Base-by-base conservation (phyloP, 2,113 vertebrate species). In the Corythornis vintsioides region DNA sequence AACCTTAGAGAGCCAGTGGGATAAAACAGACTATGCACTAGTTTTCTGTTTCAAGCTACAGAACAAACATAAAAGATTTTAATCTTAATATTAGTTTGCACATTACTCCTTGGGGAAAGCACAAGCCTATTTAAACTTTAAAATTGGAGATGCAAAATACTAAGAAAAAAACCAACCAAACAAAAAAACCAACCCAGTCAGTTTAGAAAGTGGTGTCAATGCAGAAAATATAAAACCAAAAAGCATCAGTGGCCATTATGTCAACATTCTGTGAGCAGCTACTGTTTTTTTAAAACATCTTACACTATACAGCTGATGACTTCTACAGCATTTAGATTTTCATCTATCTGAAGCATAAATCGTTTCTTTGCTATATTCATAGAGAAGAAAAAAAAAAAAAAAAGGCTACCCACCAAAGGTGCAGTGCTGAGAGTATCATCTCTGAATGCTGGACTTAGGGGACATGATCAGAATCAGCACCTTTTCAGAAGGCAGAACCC, bases 1-100 rank as follows among this genome's bases (percentile, higher is more conserved):
- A 98, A 98, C 97, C 97, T 98, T 94, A 95, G 97, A 97, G 97
- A 98, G 96, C 96, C 94, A 90, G 92, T 91, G 89, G 97, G 97
- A 97, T 97, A 96, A 97, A 98, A 96, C 92, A 96, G 93, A 95
- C 96, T 96, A 95, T 81, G 96, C 81, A 94, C 97, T 88, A 92
- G 92, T 96, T 97, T 97, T 97, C 96, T 94, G 90, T 96, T 95
- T 96, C 94, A 95, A 97, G 97, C 93, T 95, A 95, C 92, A 97
- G 97, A 97, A 96, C 96, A 98, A 98, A 97, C 95, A 97, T 63
- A 95, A 97, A 97, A 96, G 90, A 94, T 97, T 96, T 97, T 97
- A 96, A 96, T 96, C 96, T 94, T 97, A 96, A 97, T 97, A 97
- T 96, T 93, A 93, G 94, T 97, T 95, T 97, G 94, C 84, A 88